Evolutionary conservation across 1,140 invertebrate species (phyloP).

Genomic region (Argopecten irradians): DNA sequence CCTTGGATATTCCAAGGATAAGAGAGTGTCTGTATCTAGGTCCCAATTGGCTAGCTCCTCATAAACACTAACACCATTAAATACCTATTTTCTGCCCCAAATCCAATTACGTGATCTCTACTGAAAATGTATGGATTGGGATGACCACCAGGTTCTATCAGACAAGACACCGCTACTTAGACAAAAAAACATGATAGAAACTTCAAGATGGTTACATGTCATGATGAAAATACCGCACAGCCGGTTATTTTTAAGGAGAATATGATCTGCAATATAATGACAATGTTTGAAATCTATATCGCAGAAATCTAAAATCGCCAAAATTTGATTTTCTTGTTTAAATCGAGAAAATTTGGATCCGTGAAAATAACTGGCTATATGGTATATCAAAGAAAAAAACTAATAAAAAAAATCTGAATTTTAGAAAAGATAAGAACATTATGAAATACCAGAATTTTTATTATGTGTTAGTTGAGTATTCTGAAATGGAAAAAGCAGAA

Average conservation of each 20-base stretch:
- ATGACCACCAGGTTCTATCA: background rate
- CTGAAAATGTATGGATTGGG: background rate
- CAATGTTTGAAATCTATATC: too few species aligned
- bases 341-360: too few species aligned
- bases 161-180: background rate
- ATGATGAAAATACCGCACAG: too few species aligned
- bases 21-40: background rate
- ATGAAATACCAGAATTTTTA: background rate
- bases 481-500: background rate
- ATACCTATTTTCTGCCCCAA: conserved; percentile 21
- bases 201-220: background rate
- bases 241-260: too few species aligned
- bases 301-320: too few species aligned
- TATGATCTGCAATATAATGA: too few species aligned
- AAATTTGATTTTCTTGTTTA: too few species aligned
- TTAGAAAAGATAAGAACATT: background rate
- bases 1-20: conserved; percentile 17
- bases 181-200: too few species aligned
- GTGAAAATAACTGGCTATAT: too few species aligned
- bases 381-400: too few species aligned
- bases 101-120: background rate
- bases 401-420: background rate
- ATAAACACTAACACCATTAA: conserved; percentile 6
- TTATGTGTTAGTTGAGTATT: background rate
- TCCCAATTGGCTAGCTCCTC: background rate